Conservation (phyloP, 64 coral and sea anemone species). For the Actinia tenebrosa region DNA sequence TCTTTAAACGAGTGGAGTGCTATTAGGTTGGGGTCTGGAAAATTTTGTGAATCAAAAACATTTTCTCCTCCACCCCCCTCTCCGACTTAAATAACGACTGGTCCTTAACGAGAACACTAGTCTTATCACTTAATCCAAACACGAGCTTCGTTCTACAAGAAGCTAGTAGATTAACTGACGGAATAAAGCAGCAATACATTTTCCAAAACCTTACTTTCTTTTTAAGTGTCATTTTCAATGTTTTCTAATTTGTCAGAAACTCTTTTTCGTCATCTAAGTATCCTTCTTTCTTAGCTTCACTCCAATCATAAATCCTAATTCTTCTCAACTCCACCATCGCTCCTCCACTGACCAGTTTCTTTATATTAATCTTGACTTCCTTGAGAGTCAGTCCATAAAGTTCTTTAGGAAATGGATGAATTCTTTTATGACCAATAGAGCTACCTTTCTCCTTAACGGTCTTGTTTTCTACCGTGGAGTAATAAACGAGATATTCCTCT, state of each 20-base stretch:
- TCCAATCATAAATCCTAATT: conserved; percentile 52
- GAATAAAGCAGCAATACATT: no score
- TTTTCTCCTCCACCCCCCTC: no score
- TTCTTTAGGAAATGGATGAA: conserved; percentile 42
- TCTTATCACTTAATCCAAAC: no score
- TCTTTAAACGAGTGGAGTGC: no score
- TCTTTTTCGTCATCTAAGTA: background rate
- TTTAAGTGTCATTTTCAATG: background rate
- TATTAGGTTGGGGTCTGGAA: no score
- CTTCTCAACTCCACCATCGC: conserved; percentile 13
- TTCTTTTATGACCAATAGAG: conserved; percentile 58
- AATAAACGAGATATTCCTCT: conserved; percentile 24
- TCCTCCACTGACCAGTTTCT: background rate
- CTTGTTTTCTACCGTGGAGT: background rate
- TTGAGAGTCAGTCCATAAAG: conserved; percentile 5
- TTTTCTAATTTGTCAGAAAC: conserved; percentile 25
- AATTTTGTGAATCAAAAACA: no score
- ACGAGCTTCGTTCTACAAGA: no score
- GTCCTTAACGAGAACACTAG: no score
- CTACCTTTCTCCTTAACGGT: background rate
- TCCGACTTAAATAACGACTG: no score
- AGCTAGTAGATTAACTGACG: no score
- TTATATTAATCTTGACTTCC: conserved; percentile 20
- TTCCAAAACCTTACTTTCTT: no score
- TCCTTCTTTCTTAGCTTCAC: conserved; percentile 1